Evolutionary conservation across 1,140 invertebrate genomes (phyloP).

Genomic region (Caerostris extrusa): DNA sequence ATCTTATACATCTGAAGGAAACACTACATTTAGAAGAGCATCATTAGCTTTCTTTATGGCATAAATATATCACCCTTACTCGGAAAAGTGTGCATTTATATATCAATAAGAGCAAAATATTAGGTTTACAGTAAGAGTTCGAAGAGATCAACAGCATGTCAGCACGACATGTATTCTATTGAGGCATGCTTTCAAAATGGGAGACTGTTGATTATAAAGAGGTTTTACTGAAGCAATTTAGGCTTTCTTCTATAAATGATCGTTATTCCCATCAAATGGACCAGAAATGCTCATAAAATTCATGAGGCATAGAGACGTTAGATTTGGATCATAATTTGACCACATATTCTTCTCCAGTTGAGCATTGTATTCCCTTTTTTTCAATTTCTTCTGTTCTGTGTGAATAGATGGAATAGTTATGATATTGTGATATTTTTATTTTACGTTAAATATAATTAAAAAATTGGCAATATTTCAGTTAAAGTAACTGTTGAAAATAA

Average conservation of each 20-base stretch:
- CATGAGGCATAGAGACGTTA: constrained; percentile 45
- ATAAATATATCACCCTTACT: neutral
- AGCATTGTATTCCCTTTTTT: neutral
- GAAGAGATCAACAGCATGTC: neutral
- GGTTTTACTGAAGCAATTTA: constrained; percentile 22
- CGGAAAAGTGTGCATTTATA: neutral
- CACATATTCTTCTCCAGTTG: neutral
- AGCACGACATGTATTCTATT: constrained; percentile 20
- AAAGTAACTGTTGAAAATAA: no score
- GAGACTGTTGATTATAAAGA: constrained; percentile 42
- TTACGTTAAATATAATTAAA: no score
- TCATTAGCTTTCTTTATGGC: neutral
- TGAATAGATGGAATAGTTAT: no score
- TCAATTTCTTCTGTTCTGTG: no score
- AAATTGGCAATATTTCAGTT: no score
- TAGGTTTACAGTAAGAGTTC: neutral
- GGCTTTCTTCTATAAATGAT: constrained; percentile 28
- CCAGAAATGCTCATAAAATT: constrained; percentile 53
- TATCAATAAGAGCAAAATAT: neutral
- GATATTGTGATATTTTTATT: no score
- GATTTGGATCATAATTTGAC: constrained; percentile 32
- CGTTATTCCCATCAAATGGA: constrained; percentile 5
- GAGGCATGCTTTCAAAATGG: constrained; percentile 14
- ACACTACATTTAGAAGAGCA: neutral
- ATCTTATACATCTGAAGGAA: neutral